These are phyloP conservation scores for Scytalopus superciliaris DNA, from an alignment of 2,113 vertebrate species.

Conservation along the genomic window DNA sequence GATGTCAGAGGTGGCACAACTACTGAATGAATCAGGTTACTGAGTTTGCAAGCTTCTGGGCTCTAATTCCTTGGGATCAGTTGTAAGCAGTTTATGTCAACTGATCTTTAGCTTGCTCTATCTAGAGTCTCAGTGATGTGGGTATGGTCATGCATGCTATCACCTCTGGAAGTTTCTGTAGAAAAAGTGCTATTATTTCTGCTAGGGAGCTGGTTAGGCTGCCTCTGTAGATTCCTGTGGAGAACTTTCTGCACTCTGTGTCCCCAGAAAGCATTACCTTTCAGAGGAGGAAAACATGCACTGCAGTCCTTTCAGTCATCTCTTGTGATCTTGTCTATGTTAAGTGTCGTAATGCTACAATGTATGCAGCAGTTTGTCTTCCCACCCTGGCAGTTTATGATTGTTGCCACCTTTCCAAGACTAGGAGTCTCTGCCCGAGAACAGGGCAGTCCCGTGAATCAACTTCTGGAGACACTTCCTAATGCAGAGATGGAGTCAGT, in stretches of 20 bases:
- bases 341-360: background rate
- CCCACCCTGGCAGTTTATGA: accelerated
- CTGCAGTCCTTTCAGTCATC: background rate
- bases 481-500: background rate
- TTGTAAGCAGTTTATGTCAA: background rate
- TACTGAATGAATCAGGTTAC: background rate
- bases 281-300: accelerated
- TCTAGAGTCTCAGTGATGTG: background rate
- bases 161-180: background rate
- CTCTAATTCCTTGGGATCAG: background rate
- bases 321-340: background rate
- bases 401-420: background rate
- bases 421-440: background rate
- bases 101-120: background rate
- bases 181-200: background rate
- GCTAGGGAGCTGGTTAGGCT: background rate
- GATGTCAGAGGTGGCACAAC: background rate
- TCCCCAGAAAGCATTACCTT: background rate
- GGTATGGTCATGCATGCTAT: accelerated
- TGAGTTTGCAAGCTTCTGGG: background rate
- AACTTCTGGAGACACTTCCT: background rate
- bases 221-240: background rate
- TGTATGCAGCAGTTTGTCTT: background rate
- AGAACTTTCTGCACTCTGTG: background rate
- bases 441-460: background rate